Percentiles rank a stretch among this genome's conserved stretches.
phyloP scores from a whole-genome alignment of 2,888 invertebrate genomes.

The Chymomyza procnemis region DNA sequence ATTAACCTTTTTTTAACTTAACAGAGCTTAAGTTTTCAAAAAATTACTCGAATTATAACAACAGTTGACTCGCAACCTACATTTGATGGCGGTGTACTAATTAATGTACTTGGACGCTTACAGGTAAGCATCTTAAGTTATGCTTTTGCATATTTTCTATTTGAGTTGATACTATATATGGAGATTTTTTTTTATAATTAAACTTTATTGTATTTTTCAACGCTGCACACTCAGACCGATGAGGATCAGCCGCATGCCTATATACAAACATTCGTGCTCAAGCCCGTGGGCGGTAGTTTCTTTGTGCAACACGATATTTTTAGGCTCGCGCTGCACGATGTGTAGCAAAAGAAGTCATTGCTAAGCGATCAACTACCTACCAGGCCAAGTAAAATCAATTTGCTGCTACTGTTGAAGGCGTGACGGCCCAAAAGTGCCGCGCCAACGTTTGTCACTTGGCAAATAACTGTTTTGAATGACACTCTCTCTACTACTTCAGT shows the following conservation, averaged over 20 bases:
- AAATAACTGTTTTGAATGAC: neutral
- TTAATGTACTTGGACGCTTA: constrained; percentile 96
- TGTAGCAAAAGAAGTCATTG: constrained; percentile 76
- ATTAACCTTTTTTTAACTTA: constrained; percentile 73
- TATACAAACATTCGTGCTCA: constrained; percentile 95
- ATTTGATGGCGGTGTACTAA: constrained; percentile 96
- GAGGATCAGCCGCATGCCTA: constrained; percentile 96
- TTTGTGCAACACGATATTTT: constrained; percentile 97
- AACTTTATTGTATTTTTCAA: constrained; percentile 13
- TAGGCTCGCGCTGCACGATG: constrained; percentile 93
- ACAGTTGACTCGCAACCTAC: constrained; percentile 98
- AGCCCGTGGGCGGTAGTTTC: constrained; percentile 91
- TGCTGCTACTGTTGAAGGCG: neutral
- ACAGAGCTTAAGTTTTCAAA: constrained; percentile 94
- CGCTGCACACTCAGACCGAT: constrained; percentile 85
- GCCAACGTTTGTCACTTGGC: neutral
- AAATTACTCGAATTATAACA: constrained; percentile 94
- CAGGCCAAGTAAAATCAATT: constrained; percentile 45
- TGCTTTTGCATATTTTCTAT: too few species aligned
- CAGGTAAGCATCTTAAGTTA: constrained; percentile 83
- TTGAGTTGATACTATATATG: constrained; percentile 2
- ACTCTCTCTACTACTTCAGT: neutral
- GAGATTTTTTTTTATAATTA: constrained; percentile 6
- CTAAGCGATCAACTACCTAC: constrained; percentile 32
- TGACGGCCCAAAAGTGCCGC: neutral